Evolutionary conservation across 2,888 invertebrate genomes (phyloP), one percentile per base, ranked within the genome.

Genomic region (Lydus trimaculatus): DNA sequence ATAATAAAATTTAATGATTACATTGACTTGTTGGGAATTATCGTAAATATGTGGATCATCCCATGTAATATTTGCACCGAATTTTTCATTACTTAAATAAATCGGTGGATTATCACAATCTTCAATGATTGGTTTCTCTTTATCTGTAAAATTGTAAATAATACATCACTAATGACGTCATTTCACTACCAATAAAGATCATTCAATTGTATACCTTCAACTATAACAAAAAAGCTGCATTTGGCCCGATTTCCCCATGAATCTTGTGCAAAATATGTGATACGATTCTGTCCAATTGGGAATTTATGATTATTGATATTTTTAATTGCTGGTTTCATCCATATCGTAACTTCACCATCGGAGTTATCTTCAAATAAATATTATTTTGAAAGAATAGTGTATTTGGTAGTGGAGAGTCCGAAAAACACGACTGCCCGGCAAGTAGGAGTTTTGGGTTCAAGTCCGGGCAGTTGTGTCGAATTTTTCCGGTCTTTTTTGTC

Each of bases 261-360:
- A 82, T 92, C 92, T 74, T 89, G 88, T 0, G 91, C 91, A 13
- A 87, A 86, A 80, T 91, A 91, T 0, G 87, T 87, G n/a, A 92
- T 86, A 13, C 81, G 82, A 5, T 89, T 89, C 25, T 80, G 79
- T 0, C 91, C 91, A 72, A 91, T 88, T 70, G 87, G 87, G 60
- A 90, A 87, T 75, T 87, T 87, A 61, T 88, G 86, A 52, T 70
- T 80, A 13, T 81, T 78, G 20, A 82, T 74, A 61, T 84, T 82
- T 52, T 83, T 84, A 5, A 91, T 83, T 15, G 88, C 87, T 0
- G 91, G 91, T 71, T 89, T 87, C 25, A 87, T 87, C 86, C 90
- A 90, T 48, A 90, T 76, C 0, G 85, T 84, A 0, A 90, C 87
- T 20, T 86, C 83, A 33, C 85, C 79, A 11, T 87, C 87, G 0